phyloP scores from a whole-genome alignment of 2,888 invertebrate species.

The Stratiomys singularior region DNA sequence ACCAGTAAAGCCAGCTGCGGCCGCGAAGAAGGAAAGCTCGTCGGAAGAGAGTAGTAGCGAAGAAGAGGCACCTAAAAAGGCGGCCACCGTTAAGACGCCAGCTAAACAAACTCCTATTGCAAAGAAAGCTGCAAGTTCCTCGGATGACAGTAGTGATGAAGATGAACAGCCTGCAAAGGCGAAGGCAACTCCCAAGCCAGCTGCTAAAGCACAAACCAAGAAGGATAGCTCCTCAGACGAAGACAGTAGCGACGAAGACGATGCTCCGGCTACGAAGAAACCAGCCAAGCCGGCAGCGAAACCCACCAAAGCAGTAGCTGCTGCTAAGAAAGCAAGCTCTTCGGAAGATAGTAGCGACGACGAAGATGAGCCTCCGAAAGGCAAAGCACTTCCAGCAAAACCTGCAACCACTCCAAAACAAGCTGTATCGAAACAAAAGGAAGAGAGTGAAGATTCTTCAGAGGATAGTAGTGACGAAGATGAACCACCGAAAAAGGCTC shows the following conservation, averaged over 20 bases:
- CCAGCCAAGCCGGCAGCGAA: conserved; percentile 25
- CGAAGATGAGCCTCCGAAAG: conserved; percentile 44
- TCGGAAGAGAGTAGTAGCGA: conserved; percentile 10
- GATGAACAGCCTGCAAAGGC: conserved; percentile 54
- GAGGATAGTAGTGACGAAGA: conserved; percentile 49
- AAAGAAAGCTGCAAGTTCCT: conserved; percentile 53
- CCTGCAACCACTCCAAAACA: conserved; percentile 59
- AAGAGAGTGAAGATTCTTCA: conserved; percentile 48
- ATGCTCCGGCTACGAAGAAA: not conserved
- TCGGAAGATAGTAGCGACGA: conserved; percentile 52
- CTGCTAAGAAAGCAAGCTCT: conserved; percentile 48
- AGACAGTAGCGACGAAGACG: conserved; percentile 18
- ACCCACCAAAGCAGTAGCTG: not conserved
- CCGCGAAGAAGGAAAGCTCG: not conserved
- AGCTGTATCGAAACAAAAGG: conserved; percentile 35
- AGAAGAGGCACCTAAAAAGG: conserved; percentile 54
- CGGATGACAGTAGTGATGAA: conserved; percentile 63
- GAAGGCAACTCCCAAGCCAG: conserved; percentile 49
- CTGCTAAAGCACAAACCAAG: conserved; percentile 33
- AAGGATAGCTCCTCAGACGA: not conserved
- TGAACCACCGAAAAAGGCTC: conserved; percentile 12
- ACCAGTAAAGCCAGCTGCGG: conserved; percentile 32
- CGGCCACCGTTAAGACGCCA: conserved; percentile 51
- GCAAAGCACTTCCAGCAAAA: conserved; percentile 53
- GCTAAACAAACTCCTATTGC: conserved; percentile 54